Base-by-base conservation (phyloP, 1,140 invertebrate genomes). In the Anastrepha obliqua region DNA sequence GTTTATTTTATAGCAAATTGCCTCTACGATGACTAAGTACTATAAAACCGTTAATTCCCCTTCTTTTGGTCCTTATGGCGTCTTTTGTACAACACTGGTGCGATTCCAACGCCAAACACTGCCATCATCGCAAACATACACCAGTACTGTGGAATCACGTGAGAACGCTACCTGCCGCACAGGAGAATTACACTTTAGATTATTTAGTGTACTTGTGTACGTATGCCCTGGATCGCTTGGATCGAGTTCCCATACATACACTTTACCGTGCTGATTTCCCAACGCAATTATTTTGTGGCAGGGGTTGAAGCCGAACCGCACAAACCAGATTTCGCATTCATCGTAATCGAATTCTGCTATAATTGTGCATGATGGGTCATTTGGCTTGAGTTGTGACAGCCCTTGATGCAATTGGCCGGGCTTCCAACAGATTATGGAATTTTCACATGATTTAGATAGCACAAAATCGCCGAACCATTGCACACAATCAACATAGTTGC, bases 401-500 rank as follows among this genome's bases (percentile, higher is more conserved):
- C 87, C 90, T 85, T 93, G 90, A 86, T 93, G 89, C 55, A 93
- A 86, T 17, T 92, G 90, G 0, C 92, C 93, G 0, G 91, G 91
- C 51, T 93, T 93, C 93, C 93, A 93, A 88, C 93, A 93, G 9
- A 93, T 91, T 85, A 99, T 99, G 64, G 97, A 97, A 93, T 99
- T 99, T 92, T 99, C 98, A 94, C 98, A 99, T 3, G 98, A 99
- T 95, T 99, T 99, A 55, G 98, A 99, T 3, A 99, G 94, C 81
- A 99, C 96, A 93, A 99, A 98, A 93, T 99, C 97, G 0, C 99
- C 99, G 90, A 98, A 96, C 98, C 98, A 99, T 89, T 97, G 95
- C 0, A 99, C 98, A 94, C 98, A 99, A 92, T 99, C 99, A 7
- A 99, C 98, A 94, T 99, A 99, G 94, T 99, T 99, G 88, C 98